Percentiles rank a stretch among this genome's conserved stretches.
These are phyloP conservation scores for Hemiscyllium ocellatum DNA, from an alignment of 2,113 vertebrate species.

Conservation along the genomic window DNA sequence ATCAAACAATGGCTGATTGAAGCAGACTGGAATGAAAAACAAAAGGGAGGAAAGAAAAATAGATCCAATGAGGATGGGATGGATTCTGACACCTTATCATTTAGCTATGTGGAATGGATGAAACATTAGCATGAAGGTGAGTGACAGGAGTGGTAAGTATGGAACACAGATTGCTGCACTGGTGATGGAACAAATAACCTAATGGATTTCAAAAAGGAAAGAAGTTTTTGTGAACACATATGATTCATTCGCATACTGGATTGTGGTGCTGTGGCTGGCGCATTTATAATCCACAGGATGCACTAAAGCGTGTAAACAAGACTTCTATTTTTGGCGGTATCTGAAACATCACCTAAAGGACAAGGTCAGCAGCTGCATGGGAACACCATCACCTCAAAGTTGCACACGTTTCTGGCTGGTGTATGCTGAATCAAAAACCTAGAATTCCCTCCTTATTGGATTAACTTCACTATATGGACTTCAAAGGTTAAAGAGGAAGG, in stretches of 20 bases:
- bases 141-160: background rate
- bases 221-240: background rate
- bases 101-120: background rate
- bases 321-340: background rate
- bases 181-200: background rate
- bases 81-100: background rate
- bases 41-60: background rate
- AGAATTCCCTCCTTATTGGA: background rate
- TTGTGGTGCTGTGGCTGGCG: background rate
- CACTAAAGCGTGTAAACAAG: background rate
- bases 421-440: background rate
- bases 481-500: background rate
- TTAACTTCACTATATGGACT: background rate
- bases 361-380: background rate
- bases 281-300: background rate
- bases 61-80: background rate
- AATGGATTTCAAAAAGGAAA: background rate
- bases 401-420: background rate
- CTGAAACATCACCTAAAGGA: background rate
- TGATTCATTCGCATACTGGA: background rate
- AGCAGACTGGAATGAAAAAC: background rate
- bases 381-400: background rate
- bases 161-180: background rate
- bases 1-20: background rate
- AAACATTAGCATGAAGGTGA: background rate